Conservation (phyloP, 1,140 invertebrate genomes). For the Anadara kagoshimensis region DNA sequence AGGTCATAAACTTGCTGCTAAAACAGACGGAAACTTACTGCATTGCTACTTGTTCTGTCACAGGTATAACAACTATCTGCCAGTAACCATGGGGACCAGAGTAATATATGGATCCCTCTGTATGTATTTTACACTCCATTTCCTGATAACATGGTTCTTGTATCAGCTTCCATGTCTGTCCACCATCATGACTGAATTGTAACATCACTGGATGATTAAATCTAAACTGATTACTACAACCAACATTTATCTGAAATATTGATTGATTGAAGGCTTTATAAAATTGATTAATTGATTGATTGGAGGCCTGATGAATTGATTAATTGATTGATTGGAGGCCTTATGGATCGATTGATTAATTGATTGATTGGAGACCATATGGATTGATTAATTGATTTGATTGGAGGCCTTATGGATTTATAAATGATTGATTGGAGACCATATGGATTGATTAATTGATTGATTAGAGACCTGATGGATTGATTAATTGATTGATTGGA, state of each 20-base stretch:
- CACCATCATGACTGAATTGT: constrained; percentile 66
- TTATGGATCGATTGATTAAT: too few species aligned
- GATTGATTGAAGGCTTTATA: background rate
- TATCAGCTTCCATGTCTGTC: constrained; percentile 64
- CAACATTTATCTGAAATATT: constrained; percentile 68
- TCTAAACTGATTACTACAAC: constrained; percentile 67
- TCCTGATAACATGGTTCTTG: constrained; percentile 68
- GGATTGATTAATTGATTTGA: too few species aligned
- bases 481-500: too few species aligned
- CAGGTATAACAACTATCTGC: constrained; percentile 66
- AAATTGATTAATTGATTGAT: too few species aligned
- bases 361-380: too few species aligned
- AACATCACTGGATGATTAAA: constrained; percentile 67
- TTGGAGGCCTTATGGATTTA: too few species aligned
- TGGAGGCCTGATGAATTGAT: too few species aligned
- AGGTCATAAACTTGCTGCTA: background rate
- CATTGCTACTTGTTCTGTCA: constrained; percentile 59
- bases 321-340: too few species aligned
- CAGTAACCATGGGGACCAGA: constrained; percentile 71
- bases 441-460: too few species aligned
- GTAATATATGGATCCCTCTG: constrained; percentile 69
- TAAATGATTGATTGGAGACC: too few species aligned
- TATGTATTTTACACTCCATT: constrained; percentile 61
- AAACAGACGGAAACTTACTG: constrained; percentile 53
- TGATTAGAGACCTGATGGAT: too few species aligned